Conservation (phyloP, 2,888 invertebrate species). For the Carabus problematicus region DNA sequence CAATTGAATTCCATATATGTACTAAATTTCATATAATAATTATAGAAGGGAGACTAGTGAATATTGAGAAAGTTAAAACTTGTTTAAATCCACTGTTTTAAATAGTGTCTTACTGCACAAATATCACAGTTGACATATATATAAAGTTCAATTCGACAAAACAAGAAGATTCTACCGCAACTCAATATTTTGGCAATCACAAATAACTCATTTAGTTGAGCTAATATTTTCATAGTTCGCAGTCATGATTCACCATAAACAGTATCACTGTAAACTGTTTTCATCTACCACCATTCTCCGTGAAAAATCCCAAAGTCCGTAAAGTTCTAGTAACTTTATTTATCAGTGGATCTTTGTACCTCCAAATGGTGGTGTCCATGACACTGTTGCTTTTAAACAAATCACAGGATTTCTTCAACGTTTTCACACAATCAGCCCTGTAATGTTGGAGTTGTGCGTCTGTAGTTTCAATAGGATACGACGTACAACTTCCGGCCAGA, state of each 20-base stretch:
- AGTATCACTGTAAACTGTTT: constrained; percentile 19
- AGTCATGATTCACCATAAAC: background rate
- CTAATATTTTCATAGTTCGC: background rate
- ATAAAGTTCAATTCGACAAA: too few relatives aligned
- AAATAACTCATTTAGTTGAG: too few relatives aligned
- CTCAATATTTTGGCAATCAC: too few relatives aligned
- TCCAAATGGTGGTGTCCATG: constrained; percentile 87
- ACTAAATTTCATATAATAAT: too few relatives aligned
- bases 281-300: constrained; percentile 53
- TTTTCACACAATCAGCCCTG: constrained; percentile 89
- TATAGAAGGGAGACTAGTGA: too few relatives aligned
- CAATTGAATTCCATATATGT: too few relatives aligned
- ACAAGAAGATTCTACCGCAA: too few relatives aligned
- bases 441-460: constrained; percentile 94
- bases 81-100: too few relatives aligned
- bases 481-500: constrained; percentile 81
- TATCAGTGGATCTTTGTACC: constrained; percentile 80
- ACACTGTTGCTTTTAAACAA: constrained; percentile 83
- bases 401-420: constrained; percentile 82
- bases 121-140: too few relatives aligned
- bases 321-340: constrained; percentile 74
- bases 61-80: too few relatives aligned
- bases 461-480: constrained; percentile 80
- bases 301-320: constrained; percentile 75
- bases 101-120: too few relatives aligned